A percentile compares a stretch with the other conserved stretches of the same genome.
Evolutionary conservation across 2,113 vertebrate genomes (phyloP).

Genomic region (Tachysurus vachellii): DNA sequence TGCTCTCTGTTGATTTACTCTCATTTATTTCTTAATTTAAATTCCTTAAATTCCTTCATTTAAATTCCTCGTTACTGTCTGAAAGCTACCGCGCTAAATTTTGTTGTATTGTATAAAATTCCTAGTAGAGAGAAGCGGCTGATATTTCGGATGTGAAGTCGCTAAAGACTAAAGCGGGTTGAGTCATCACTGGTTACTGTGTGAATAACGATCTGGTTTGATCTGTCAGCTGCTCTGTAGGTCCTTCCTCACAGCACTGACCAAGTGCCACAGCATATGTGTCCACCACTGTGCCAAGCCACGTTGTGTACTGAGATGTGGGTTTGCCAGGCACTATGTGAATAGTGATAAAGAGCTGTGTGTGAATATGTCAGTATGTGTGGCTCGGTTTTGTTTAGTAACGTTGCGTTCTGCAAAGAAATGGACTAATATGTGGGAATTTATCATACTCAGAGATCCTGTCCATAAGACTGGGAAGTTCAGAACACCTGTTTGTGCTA

Average conservation of each 20-base stretch:
- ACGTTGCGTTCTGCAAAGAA: neutral
- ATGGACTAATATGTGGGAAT: neutral
- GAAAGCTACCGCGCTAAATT: too few relatives aligned
- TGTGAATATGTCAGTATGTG: neutral
- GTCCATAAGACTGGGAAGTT: neutral
- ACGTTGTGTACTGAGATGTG: neutral
- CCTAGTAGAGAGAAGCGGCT: too few relatives aligned
- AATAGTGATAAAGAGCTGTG: neutral
- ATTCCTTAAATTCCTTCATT: too few relatives aligned
- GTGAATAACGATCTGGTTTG: slow-evolving; percentile 2
- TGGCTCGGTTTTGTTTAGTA: neutral
- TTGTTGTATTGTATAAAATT: too few relatives aligned
- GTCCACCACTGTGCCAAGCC: neutral
- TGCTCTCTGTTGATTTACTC: too few relatives aligned
- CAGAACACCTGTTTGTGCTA: neutral
- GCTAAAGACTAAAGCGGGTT: neutral
- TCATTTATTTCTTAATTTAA: too few relatives aligned
- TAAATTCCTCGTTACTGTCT: too few relatives aligned
- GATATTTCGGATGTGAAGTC: neutral
- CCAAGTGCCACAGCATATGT: neutral
- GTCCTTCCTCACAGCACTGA: neutral
- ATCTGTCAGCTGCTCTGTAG: slow-evolving; percentile 4
- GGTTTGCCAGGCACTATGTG: neutral
- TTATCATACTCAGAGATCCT: neutral
- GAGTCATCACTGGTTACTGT: neutral